Evolutionary conservation across 2,113 vertebrate genomes (phyloP), one percentile per base, ranked within the genome.

Genomic region (Hystrix cristata): DNA sequence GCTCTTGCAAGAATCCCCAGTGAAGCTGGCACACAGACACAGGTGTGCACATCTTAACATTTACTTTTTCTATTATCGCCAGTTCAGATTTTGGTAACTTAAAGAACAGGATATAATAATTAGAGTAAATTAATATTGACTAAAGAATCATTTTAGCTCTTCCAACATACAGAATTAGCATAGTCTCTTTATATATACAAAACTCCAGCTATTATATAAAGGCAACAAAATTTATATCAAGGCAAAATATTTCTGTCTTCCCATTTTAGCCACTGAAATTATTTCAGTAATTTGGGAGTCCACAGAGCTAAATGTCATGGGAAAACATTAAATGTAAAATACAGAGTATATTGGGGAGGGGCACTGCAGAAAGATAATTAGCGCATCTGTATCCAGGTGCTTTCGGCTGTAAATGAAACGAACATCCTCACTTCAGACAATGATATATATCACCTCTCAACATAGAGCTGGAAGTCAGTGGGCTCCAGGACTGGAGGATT

Each of bases 211-310:
- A 60, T 31, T 38, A 90, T 3, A 34, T 38, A 88, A 83, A 38
- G 48, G 27, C 9, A 62, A 64, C 34, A 87, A 38, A 38, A 38
- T 38, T 31, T 38, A 90, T 3, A 34, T 38, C 86, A 83, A 38
- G 48, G 27, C 9, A 62, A 64, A 87, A 90, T 62, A 27, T 74
- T 38, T 62, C 14, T 12, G 29, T 5, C 6, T 59, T 91, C 74
- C n/a, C 38, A 69, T 78, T 84, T 90, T 79, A 95, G 81, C 53
- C 23, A 87, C 48, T 53, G 51, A 86, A 95, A 81, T 90, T 82
- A 87, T 80, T 84, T 90, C 69, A 94, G 55, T 57, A 86, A 95
- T 48, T 79, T 87, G 14, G 7, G 23, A 83, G 34, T 80, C n/a
- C 25, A 9, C 19, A 29, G 86, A 16, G 8, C 67, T 53, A 82